These are phyloP conservation scores for Microtus oregoni DNA, from an alignment of 2,113 vertebrate genomes.

Conservation along the genomic window DNA sequence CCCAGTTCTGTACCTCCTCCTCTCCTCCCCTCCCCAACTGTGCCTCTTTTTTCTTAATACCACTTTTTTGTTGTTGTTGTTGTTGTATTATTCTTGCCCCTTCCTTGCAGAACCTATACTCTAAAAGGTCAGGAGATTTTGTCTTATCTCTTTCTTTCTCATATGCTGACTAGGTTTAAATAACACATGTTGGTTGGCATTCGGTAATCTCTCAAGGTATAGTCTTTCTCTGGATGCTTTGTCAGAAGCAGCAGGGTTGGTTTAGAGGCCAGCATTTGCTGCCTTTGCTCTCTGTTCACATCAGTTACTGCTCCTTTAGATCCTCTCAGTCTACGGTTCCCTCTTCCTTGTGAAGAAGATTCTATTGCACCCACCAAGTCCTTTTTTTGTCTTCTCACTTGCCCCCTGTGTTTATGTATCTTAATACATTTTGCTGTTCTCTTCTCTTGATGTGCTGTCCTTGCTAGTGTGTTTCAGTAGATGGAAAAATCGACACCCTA, in stretches of 20 bases:
- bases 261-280: background rate
- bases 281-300: background rate
- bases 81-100: background rate
- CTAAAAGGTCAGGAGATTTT: background rate
- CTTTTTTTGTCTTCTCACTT: background rate
- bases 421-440: background rate
- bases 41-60: background rate
- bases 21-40: background rate
- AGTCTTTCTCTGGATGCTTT: background rate
- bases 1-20: background rate
- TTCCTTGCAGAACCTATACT: no score
- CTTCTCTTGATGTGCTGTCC: background rate
- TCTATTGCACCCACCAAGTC: background rate
- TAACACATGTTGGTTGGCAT: background rate
- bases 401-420: background rate
- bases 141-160: background rate
- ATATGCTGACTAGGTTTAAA: background rate
- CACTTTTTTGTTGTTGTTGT: background rate
- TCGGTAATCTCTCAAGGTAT: background rate
- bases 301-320: background rate
- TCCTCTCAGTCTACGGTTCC: fast-evolving
- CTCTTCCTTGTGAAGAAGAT: background rate
- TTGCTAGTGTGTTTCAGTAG: background rate
- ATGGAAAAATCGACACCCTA: background rate
- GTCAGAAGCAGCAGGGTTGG: background rate